Evolutionary conservation across 1,140 invertebrate genomes (phyloP).

Genomic region (Piezodorus guildinii): DNA sequence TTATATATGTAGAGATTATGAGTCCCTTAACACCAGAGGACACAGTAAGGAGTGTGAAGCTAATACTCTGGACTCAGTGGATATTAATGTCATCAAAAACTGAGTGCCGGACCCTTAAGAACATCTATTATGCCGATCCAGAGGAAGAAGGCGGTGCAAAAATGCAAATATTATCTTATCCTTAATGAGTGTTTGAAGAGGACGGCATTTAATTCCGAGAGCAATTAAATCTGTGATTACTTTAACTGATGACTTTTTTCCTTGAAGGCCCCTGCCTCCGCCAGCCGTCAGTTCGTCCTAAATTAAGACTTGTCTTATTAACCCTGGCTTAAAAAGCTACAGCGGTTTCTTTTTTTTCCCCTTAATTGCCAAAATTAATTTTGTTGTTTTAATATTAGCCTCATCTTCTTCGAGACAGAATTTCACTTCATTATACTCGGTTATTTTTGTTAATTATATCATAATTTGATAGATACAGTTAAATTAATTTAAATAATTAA

Average conservation of each 20-base stretch:
- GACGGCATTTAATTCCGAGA: not conserved
- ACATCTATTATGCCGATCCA: too few species aligned
- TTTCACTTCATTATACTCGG: too few species aligned
- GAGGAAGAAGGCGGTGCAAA: not conserved
- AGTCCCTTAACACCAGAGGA: too few species aligned
- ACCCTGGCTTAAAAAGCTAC: not conserved
- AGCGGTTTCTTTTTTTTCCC: not conserved
- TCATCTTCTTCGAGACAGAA: too few species aligned
- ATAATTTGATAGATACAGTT: too few species aligned
- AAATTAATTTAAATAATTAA: too few species aligned
- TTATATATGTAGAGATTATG: too few species aligned
- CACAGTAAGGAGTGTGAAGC: too few species aligned
- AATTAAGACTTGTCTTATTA: conserved; percentile 3
- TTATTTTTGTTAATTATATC: too few species aligned
- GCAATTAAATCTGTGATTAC: conserved; percentile 1
- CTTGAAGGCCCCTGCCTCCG: not conserved
- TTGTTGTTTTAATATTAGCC: not conserved
- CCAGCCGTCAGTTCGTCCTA: not conserved
- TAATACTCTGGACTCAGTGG: too few species aligned
- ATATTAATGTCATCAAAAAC: too few species aligned
- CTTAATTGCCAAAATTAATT: conserved; percentile 1
- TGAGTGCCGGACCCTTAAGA: too few species aligned
- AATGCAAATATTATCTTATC: conserved; percentile 7
- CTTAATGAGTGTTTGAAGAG: not conserved
- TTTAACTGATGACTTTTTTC: conserved; percentile 6